Conservation (phyloP, 2,797 vertebrate species). For the Anguilla obscura region DNA sequence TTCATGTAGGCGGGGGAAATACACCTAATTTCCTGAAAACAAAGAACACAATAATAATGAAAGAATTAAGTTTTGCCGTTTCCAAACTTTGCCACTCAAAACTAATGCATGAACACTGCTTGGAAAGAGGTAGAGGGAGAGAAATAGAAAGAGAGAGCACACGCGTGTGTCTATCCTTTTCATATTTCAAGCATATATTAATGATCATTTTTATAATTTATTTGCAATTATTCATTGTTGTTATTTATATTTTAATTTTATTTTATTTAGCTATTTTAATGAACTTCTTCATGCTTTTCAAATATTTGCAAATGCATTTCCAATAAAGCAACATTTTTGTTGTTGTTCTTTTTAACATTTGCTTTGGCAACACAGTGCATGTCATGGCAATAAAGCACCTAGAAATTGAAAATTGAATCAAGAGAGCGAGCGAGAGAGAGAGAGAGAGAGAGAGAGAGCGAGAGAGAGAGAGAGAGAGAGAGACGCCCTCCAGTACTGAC, state of each 20-base stretch:
- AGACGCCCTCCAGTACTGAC: conserved; percentile 60
- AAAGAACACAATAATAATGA: conserved; percentile 55
- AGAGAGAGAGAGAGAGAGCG: conserved; percentile 23
- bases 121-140: background rate
- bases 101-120: conserved; percentile 63
- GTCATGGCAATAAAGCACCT: background rate
- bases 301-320: too few species aligned
- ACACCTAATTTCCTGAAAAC: conserved; percentile 60
- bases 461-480: background rate
- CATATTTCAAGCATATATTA: background rate
- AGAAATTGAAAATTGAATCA: background rate
- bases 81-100: conserved; percentile 58
- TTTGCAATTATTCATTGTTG: background rate
- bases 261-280: too few species aligned
- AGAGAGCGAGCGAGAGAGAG: background rate
- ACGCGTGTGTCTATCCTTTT: background rate
- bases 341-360: background rate
- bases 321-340: too few species aligned
- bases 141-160: background rate
- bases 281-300: too few species aligned
- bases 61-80: conserved; percentile 52
- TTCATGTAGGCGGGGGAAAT: conserved; percentile 48
- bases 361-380: background rate
- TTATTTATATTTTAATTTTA: too few species aligned
- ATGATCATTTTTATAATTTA: background rate